Evolutionary conservation across 1,140 invertebrate species (phyloP), one percentile per base, ranked within the genome.

Genomic region (Whitmania pigra): DNA sequence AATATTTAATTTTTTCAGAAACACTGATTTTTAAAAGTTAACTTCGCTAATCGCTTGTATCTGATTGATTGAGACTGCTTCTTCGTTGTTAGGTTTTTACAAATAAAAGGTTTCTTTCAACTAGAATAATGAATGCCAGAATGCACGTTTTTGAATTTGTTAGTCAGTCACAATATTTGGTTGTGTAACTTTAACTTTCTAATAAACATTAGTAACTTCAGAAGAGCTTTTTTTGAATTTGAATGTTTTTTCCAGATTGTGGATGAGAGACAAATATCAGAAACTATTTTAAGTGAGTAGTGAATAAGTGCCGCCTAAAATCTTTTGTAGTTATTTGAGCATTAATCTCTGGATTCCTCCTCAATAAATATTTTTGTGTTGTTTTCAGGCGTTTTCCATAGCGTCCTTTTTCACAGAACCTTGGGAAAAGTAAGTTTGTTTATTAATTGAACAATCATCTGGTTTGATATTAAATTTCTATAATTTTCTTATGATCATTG

Each of bases 381-480:
- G 15, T 25, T 63, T 25, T 17, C 68, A 82, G 81, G 78, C 81
- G 88, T 98, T 74, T 97, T 97, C 82, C 93, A 97, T 84, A 94
- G 92, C 27, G 88, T 97, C 63, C 85, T 98, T 18, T 94, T 97
- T 80, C 93, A 97, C 80, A 87, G 94, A 76, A 90, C 91, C 66
- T 86, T 92, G 75, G 94, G 94, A 74, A 98, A 97, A 78, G 83
- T 84, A 77, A 75, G 75, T 66, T 63, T 6, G 69, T 15, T 63
- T 63, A n/a, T 57, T n/a, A 27, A 63, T 27, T 13, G 11, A 25
- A 63, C 60, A 63, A 63, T 63, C 22, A 9, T 7, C 2, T 17
- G 9, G 0, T 9, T 68, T 36, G n/a, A 18, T 15, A 68, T 31
- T 27, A 17, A 43, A 22, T 68, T 22, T 68, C 15, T 13, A 22